These are phyloP conservation scores for Phenganax marumi DNA, from an alignment of 92 coral and sea anemone genomes.

Conservation along the genomic window DNA sequence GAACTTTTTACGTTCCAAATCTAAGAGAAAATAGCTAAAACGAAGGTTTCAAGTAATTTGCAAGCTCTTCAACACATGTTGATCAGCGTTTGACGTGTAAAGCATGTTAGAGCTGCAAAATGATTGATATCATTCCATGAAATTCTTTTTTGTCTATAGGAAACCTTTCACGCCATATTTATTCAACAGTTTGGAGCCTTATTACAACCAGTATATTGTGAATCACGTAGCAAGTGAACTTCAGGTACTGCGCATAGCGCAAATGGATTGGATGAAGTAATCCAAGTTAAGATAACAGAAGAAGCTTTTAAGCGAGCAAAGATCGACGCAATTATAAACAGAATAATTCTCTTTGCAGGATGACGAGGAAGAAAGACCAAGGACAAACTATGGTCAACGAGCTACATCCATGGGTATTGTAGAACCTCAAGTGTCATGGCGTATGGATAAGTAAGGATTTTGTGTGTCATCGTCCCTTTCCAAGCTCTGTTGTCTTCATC, in stretches of 20 bases:
- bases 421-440: conserved; percentile 91
- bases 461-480: not conserved
- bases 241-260: conserved; percentile 18
- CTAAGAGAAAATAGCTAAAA: too few relatives aligned
- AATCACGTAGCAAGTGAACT: conserved; percentile 68
- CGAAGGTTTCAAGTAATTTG: too few relatives aligned
- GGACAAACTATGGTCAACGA: conserved; percentile 74
- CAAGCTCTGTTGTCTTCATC: not conserved
- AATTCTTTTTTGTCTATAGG: conserved; percentile 39
- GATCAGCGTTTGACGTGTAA: too few relatives aligned
- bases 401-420: conserved; percentile 87
- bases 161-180: conserved; percentile 86
- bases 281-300: not conserved
- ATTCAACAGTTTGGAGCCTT: conserved; percentile 92
- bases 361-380: conserved; percentile 39
- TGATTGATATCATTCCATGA: not conserved
- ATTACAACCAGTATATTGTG: conserved; percentile 77
- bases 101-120: too few relatives aligned
- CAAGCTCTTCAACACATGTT: too few relatives aligned
- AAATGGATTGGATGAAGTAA: not conserved
- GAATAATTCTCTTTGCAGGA: not conserved
- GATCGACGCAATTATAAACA: not conserved
- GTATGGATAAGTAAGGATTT: conserved; percentile 79
- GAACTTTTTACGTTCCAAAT: too few relatives aligned
- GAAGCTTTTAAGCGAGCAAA: not conserved